Evolutionary conservation across 2,113 vertebrate genomes (phyloP).

Genomic region (Paraplagusia blochii): DNA sequence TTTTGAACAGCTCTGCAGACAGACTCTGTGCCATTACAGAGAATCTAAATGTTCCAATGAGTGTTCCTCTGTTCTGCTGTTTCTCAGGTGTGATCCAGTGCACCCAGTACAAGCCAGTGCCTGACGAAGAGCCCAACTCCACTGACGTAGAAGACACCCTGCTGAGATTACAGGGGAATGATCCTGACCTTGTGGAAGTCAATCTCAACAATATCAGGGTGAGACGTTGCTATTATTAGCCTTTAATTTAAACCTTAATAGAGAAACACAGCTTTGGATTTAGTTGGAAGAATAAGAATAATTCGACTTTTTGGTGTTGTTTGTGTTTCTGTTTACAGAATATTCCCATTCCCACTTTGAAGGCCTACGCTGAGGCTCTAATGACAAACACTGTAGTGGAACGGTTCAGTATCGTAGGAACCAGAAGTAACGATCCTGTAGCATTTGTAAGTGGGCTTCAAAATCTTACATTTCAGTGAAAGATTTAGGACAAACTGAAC

Average conservation of each 20-base stretch:
- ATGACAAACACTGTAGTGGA: conserved; percentile 87
- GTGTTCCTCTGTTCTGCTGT: conserved; percentile 8
- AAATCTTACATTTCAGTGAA: too few species aligned
- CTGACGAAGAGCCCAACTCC: conserved; percentile 92
- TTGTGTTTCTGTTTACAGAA: conserved; percentile 76
- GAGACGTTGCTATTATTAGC: background rate
- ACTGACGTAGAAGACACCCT: conserved; percentile 93
- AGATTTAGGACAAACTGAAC: too few species aligned
- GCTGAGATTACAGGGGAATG: conserved; percentile 84
- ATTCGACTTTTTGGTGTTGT: too few species aligned
- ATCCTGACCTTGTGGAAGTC: conserved; percentile 89
- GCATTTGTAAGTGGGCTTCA: conserved; percentile 82
- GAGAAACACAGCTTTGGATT: too few species aligned
- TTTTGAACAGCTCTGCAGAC: too few species aligned
- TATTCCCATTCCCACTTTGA: conserved; percentile 89
- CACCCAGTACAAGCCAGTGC: conserved; percentile 92
- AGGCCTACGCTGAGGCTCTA: conserved; percentile 88
- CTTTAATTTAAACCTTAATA: background rate
- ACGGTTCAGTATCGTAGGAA: conserved; percentile 94
- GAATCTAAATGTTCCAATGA: conserved; percentile 10
- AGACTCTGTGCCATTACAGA: too few species aligned
- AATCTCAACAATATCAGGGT: conserved; percentile 99
- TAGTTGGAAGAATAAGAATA: too few species aligned
- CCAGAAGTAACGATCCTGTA: conserved; percentile 92
- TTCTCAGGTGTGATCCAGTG: conserved; percentile 93